Base-by-base conservation (phyloP, 2,113 vertebrate genomes). In the Percopsis transmontana region DNA sequence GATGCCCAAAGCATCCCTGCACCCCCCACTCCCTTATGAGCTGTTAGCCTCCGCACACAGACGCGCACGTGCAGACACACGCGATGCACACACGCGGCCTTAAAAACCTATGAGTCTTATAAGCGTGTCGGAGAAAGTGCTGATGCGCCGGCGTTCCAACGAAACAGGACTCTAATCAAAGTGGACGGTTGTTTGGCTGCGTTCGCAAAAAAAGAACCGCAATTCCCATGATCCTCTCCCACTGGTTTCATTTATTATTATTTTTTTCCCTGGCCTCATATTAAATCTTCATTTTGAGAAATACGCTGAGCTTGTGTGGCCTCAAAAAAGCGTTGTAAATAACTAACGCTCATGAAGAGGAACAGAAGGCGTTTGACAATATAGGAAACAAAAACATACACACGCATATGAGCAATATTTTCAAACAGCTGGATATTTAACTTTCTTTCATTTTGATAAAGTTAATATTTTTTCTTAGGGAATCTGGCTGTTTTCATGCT, bases 101-200 rank as follows among this genome's bases (percentile, higher is more conserved):
- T 16, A 2, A 63, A 69, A 78, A 38, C 68, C 21, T 61, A 18
- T 41, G 38, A 55, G 63, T 63, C 58, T 62, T 57, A 16, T 60
- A 59, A 66, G 69, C 51, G 21, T 58, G 53, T 0, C 15, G 24
- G 20, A 11, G 57, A 87, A 88, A 87, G 39, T 65, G 83, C 87
- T 87, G 85, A 85, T 73, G 77, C 58, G 8, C 62, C 38, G 13
- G 11, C n/a, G 65, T 58, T 76, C 63, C 61, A 23, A 16, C 2
- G 27, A 55, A 64, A 52, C 41, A 58, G 58, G 21, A 19, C 70
- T 82, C 65, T 88, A 80, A 90, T 88, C 85, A 87, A 79, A 82
- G 76, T 60, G 68, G 72, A 81, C 76, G 62, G 41, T 60, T 74
- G 75, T 87, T 88, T 81, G 76, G 66, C 83, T 74, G 69, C 21